A percentile compares a stretch with the other conserved stretches of the same genome.
Conservation (phyloP, 2,113 vertebrate species). For the Aphelocoma coerulescens region DNA sequence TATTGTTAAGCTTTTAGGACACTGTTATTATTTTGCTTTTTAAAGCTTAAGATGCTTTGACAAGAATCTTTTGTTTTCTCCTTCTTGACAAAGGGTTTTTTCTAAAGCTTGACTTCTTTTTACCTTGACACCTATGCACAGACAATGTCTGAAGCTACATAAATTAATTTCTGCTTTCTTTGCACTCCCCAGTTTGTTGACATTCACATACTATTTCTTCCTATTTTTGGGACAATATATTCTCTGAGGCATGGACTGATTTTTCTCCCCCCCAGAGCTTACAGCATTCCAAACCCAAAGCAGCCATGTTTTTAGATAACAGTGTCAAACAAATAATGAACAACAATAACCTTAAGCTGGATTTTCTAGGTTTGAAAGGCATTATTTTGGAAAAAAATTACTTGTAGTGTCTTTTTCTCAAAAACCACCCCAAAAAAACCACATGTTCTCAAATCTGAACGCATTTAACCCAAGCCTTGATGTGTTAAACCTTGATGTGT, state of each 20-base stretch:
- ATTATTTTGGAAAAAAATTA: not conserved
- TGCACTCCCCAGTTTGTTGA: not conserved
- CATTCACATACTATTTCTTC: not conserved
- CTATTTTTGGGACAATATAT: not conserved
- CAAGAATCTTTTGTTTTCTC: not conserved
- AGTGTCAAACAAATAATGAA: not conserved
- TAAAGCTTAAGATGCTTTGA: no score
- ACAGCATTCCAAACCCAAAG: not conserved
- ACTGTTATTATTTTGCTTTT: not conserved
- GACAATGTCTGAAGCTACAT: not conserved
- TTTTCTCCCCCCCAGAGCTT: rapidly evolving
- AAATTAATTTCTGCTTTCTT: not conserved
- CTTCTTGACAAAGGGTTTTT: not conserved
- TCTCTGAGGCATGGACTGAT: not conserved
- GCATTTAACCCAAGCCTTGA: not conserved
- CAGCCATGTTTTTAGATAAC: not conserved
- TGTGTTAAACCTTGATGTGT: not conserved
- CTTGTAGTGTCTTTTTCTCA: not conserved
- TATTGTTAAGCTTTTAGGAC: not conserved
- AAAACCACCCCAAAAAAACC: not conserved
- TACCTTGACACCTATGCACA: not conserved
- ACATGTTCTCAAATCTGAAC: rapidly evolving
- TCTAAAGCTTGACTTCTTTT: not conserved
- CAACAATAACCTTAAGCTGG: not conserved
- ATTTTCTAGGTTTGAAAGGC: not conserved